These are phyloP conservation scores for Gopherus evgoodei DNA, from an alignment of 2,113 vertebrate genomes.

Conservation along the genomic window DNA sequence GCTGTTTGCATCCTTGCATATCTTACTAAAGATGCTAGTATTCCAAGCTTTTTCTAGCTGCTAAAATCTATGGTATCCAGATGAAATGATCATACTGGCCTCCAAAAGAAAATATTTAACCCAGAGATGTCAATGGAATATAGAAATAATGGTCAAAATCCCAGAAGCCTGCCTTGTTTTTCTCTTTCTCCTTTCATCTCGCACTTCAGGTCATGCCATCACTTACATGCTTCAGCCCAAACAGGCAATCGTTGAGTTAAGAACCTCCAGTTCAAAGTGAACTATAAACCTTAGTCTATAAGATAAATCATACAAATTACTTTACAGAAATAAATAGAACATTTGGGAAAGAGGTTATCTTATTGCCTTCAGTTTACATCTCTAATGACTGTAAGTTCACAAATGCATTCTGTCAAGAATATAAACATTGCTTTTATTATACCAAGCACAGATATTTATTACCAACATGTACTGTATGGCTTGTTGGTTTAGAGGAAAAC, in stretches of 20 bases:
- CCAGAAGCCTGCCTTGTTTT: slow-evolving; percentile 76
- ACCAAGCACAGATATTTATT: slow-evolving; percentile 70
- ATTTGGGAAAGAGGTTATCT: slow-evolving; percentile 78
- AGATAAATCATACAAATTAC: slow-evolving; percentile 82
- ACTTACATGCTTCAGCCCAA: slow-evolving; percentile 74
- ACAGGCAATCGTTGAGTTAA: slow-evolving; percentile 78
- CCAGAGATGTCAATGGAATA: slow-evolving; percentile 69
- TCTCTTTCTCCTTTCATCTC: slow-evolving; percentile 77
- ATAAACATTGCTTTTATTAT: slow-evolving; percentile 77
- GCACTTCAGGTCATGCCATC: slow-evolving; percentile 77
- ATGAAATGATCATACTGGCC: slow-evolving; percentile 60
- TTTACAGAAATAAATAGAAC: slow-evolving; percentile 81
- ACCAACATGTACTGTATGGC: slow-evolving; percentile 56
- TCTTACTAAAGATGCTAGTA: slow-evolving; percentile 18
- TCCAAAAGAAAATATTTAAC: slow-evolving; percentile 74
- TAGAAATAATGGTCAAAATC: slow-evolving; percentile 72
- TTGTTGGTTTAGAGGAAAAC: slow-evolving; percentile 55
- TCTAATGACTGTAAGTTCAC: slow-evolving; percentile 79
- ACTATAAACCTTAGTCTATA: slow-evolving; percentile 76
- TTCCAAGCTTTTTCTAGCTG: slow-evolving; percentile 14
- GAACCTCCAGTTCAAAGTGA: slow-evolving; percentile 81
- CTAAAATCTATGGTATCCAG: slow-evolving; percentile 33
- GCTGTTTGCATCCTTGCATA: not conserved
- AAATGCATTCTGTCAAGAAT: slow-evolving; percentile 76
- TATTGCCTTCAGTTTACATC: slow-evolving; percentile 78